Conservation (phyloP, 2,888 invertebrate genomes). For the Matsumyia berberina region DNA sequence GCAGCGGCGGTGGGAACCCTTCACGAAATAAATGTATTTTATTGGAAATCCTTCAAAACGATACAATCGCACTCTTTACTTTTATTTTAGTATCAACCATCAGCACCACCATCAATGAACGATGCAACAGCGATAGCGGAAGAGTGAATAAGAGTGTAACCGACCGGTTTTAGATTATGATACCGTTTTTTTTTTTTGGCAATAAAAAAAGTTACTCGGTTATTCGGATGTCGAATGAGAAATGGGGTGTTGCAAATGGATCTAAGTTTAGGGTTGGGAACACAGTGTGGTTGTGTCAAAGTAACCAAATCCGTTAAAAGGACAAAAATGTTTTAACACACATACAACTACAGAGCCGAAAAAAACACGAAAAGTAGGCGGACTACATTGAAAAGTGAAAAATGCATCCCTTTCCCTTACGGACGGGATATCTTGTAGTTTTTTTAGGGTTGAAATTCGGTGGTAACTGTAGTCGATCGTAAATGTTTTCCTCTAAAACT, state of each 20-base stretch:
- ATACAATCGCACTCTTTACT: background rate
- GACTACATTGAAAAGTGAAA: slow-evolving; percentile 57
- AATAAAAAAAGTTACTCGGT: slow-evolving; percentile 48
- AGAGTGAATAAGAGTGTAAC: slow-evolving; percentile 22
- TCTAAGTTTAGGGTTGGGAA: slow-evolving; percentile 44
- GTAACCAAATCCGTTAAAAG: slow-evolving; percentile 83
- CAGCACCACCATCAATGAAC: slow-evolving; percentile 2
- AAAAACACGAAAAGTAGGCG: slow-evolving; percentile 48
- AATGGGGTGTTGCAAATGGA: slow-evolving; percentile 67
- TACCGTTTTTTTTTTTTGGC: slow-evolving; percentile 13
- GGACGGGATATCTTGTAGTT: slow-evolving; percentile 25
- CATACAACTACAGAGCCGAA: background rate
- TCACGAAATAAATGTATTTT: slow-evolving; percentile 19
- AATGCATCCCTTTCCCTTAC: slow-evolving; percentile 41
- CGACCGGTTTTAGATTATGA: slow-evolving; percentile 14
- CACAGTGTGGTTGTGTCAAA: slow-evolving; percentile 54
- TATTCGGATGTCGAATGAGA: slow-evolving; percentile 44
- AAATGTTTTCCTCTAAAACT: slow-evolving; percentile 49
- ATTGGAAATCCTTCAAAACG: slow-evolving; percentile 38
- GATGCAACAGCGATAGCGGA: slow-evolving; percentile 20
- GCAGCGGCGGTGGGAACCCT: slow-evolving; percentile 37
- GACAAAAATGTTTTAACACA: slow-evolving; percentile 70
- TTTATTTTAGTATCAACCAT: slow-evolving; percentile 1
- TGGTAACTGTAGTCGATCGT: slow-evolving; percentile 64
- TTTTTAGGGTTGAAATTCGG: slow-evolving; percentile 43